phyloP scores from a whole-genome alignment of 2,113 vertebrate genomes.

The Morphnarchus princeps region DNA sequence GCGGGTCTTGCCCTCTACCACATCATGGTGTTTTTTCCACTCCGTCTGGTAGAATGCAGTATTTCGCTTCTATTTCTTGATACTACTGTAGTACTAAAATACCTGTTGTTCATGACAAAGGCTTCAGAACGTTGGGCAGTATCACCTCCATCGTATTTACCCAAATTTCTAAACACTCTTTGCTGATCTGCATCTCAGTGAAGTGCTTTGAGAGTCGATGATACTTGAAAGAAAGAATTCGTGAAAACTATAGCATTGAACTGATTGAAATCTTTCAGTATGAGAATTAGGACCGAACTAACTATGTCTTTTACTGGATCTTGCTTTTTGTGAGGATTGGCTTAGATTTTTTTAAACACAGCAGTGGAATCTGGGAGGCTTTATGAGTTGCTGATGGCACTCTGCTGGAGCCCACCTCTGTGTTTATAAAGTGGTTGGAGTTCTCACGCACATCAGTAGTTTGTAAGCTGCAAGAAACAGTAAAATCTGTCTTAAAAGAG shows the following conservation, averaged over 20 bases:
- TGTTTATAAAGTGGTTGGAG: background rate
- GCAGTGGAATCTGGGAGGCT: background rate
- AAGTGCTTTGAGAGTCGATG: background rate
- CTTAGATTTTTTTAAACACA: background rate
- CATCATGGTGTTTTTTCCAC: background rate
- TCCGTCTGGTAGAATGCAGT: background rate
- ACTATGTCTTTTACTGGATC: background rate
- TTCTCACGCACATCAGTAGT: background rate
- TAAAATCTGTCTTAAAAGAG: background rate
- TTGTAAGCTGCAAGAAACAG: background rate
- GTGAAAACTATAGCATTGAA: background rate
- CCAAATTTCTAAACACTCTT: background rate
- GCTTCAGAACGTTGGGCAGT: background rate
- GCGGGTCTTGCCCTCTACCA: background rate
- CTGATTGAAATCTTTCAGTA: background rate
- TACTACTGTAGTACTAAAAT: background rate
- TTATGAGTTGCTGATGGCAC: background rate
- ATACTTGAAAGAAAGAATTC: background rate
- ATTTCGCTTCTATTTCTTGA: background rate
- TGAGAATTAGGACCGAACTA: background rate
- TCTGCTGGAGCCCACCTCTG: background rate
- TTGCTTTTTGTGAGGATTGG: background rate
- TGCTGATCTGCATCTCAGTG: background rate
- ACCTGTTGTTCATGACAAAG: background rate
- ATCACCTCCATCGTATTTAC: background rate